Conservation (phyloP, 2,113 vertebrate genomes). For the Megaleporinus macrocephalus region DNA sequence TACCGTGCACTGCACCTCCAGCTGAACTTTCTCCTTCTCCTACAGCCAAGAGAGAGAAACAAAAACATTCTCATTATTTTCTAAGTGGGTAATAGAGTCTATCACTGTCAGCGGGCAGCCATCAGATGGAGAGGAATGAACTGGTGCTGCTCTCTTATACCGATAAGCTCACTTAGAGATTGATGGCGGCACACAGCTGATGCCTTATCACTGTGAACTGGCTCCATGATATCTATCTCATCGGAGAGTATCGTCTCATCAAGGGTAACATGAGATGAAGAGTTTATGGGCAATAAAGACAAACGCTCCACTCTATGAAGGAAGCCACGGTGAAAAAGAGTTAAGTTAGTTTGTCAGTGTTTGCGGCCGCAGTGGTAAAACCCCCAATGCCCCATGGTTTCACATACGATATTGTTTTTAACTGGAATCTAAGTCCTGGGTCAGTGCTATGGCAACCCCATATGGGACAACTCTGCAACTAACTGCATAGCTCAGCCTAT, state of each 20-base stretch:
- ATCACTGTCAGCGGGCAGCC: slow-evolving; percentile 53
- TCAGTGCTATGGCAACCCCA: slow-evolving; percentile 32
- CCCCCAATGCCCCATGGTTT: slow-evolving; percentile 12
- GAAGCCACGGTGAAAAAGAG: background rate
- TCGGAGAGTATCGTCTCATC: slow-evolving; percentile 57
- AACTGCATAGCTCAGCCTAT: background rate
- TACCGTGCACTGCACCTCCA: background rate
- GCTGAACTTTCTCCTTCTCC: slow-evolving; percentile 13
- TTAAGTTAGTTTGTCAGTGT: slow-evolving; percentile 16
- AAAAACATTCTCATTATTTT: slow-evolving; percentile 60
- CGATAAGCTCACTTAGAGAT: slow-evolving; percentile 50
- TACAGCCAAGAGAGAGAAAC: slow-evolving; percentile 21
- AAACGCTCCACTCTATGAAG: slow-evolving; percentile 43
- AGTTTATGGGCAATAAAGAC: slow-evolving; percentile 56
- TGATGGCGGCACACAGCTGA: slow-evolving; percentile 49
- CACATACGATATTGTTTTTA: background rate
- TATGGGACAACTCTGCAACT: background rate
- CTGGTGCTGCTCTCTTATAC: slow-evolving; percentile 45
- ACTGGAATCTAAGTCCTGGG: slow-evolving; percentile 34
- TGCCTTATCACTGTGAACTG: slow-evolving; percentile 52
- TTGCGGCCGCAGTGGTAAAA: slow-evolving; percentile 10
- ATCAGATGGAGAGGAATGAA: slow-evolving; percentile 56
- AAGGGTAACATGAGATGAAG: slow-evolving; percentile 55
- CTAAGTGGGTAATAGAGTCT: slow-evolving; percentile 58
- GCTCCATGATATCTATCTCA: slow-evolving; percentile 56